Evolutionary conservation across 2,888 invertebrate species (phyloP), one percentile per base, ranked within the genome.

Genomic region (Diarsia rubi): DNA sequence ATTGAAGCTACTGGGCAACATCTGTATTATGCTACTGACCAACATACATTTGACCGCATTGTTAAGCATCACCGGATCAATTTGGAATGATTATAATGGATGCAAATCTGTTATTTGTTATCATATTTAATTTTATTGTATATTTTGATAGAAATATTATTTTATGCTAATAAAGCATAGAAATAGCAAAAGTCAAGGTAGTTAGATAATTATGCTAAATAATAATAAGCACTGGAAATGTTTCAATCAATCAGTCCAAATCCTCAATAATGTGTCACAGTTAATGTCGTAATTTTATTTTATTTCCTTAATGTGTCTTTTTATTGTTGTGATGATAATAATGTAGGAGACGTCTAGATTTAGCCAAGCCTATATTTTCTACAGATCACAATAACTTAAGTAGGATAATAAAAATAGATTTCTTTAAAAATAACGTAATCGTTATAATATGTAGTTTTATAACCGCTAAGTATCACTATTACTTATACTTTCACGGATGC

Each of bases 1-100:
- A 75, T 86, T 76, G 76, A 73, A 71, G 84, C 82, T 85, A 86
- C 81, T 19, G 83, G 74, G 75, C 75, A 79, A 75, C 78, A 77
- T 65, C 45, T 64, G 68, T 77, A n/a, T 67, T 73, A 62, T 77
- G 19, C 49, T 52, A 37, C 73, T 52, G n/a, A n/a, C 49, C 31
- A 31, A 9, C 9, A 27, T 57, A 63, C 66, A 69, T 49, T 66
- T 45, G n/a, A 45, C 31, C 54, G 16, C 49, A 74, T 57, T 71
- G 47, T 65, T 66, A 42, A 73, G 70, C 16, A 52, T 27, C 21
- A n/a, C 1, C 19, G 1, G 31, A 57, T 44, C 64, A 37, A 44
- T 70, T 64, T 24, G 14, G 42, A 81, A 71, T 27, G 24, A 66
- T 52, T 76, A 27, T 78, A 75, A 85, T 83, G 42, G 59, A 85